A percentile compares a stretch with the other conserved stretches of the same genome.
Evolutionary conservation across 2,888 invertebrate genomes (phyloP).

Genomic region (Pollenia angustigena): DNA sequence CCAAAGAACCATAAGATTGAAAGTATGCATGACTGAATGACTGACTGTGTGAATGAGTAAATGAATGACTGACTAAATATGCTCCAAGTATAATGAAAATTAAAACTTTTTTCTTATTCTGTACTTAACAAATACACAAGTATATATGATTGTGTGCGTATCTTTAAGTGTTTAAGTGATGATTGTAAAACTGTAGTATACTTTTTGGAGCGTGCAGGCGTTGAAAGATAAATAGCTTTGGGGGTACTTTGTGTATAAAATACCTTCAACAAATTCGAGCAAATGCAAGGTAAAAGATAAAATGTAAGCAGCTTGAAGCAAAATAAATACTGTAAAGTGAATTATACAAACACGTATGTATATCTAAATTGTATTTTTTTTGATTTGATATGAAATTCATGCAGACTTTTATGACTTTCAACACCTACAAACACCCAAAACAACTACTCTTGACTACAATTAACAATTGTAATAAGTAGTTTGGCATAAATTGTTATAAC

Average conservation of each 20-base stretch:
- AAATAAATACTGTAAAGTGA: slow-evolving; percentile 48
- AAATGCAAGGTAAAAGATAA: slow-evolving; percentile 62
- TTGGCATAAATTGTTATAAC: background rate
- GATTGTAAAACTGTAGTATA: slow-evolving; percentile 54
- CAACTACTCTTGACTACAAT: background rate
- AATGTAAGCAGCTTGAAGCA: slow-evolving; percentile 62
- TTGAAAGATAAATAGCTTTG: slow-evolving; percentile 70
- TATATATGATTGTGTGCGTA: slow-evolving; percentile 8
- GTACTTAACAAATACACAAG: background rate
- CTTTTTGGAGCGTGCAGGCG: slow-evolving; percentile 57
- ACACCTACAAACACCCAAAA: background rate
- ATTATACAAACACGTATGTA: slow-evolving; percentile 9
- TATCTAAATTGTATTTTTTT: background rate
- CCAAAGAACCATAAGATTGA: slow-evolving; percentile 27
- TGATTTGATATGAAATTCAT: background rate
- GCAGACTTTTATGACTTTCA: slow-evolving; percentile 8
- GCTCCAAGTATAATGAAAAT: slow-evolving; percentile 51
- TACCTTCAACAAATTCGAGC: background rate
- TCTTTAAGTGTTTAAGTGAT: slow-evolving; percentile 32
- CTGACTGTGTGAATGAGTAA: slow-evolving; percentile 22
- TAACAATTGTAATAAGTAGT: background rate
- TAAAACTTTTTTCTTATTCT: slow-evolving; percentile 42
- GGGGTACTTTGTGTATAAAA: slow-evolving; percentile 18
- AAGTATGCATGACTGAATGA: slow-evolving; percentile 4
- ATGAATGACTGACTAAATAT: slow-evolving; percentile 38